Percentiles rank a stretch among this genome's conserved stretches.
Conservation (phyloP, 1,140 invertebrate genomes). For the Calycopis cecrops region DNA sequence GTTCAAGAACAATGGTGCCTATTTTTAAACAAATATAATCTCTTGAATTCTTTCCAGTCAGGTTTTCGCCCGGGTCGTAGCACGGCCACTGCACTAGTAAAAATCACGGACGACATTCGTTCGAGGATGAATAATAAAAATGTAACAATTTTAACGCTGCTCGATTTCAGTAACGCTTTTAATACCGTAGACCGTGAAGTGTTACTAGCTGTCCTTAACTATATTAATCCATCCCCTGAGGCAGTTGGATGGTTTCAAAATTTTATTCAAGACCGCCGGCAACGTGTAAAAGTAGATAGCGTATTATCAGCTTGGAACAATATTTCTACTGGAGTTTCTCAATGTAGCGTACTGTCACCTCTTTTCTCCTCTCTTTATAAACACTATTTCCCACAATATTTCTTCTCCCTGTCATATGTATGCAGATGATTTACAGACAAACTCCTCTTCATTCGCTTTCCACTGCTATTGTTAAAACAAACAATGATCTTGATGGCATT, state of each 20-base stretch:
- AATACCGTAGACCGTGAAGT: not conserved
- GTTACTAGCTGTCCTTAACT: slow-evolving; percentile 1
- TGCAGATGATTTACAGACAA: not conserved
- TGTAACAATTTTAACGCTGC: too few relatives aligned
- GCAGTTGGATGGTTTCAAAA: slow-evolving; percentile 1
- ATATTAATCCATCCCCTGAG: not conserved
- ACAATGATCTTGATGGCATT: not conserved
- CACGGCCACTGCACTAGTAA: too few relatives aligned
- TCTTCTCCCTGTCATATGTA: too few relatives aligned
- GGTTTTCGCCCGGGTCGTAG: too few relatives aligned
- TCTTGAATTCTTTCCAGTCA: not conserved
- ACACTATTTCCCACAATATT: too few relatives aligned
- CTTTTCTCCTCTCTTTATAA: too few relatives aligned
- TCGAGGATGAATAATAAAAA: too few relatives aligned
- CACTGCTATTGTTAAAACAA: not conserved
- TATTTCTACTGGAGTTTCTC: too few relatives aligned
- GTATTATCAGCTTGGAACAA: not conserved
- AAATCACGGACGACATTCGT: too few relatives aligned
- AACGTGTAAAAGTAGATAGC: not conserved
- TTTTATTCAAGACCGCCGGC: slow-evolving; percentile 5
- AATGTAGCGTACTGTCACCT: too few relatives aligned
- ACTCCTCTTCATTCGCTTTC: not conserved
- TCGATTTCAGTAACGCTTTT: too few relatives aligned
- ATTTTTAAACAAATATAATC: slow-evolving; percentile 1
- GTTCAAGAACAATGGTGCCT: slow-evolving; percentile 14